A percentile compares a stretch with the other conserved stretches of the same genome.
phyloP scores from a whole-genome alignment of 2,797 vertebrate species.

The Loris lydekkerianus region DNA sequence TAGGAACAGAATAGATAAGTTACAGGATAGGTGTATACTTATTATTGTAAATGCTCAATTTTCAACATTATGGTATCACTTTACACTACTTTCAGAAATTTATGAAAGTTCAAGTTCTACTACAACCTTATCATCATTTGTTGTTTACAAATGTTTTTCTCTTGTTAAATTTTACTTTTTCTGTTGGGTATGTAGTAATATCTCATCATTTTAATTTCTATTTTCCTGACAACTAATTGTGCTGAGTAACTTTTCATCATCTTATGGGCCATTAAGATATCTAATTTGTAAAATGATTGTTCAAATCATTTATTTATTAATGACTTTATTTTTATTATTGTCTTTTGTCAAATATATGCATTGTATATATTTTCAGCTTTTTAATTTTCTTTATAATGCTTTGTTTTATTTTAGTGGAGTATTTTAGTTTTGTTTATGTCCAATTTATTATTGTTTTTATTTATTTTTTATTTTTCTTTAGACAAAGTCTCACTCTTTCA shows the following conservation, averaged over 20 bases:
- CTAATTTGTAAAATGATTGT: background rate
- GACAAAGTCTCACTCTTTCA: no score
- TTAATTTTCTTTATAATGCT: background rate
- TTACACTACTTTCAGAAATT: background rate
- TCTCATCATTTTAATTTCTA: constrained; percentile 10
- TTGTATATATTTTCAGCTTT: background rate
- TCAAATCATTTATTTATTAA: background rate
- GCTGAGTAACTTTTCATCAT: background rate
- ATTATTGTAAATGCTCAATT: background rate
- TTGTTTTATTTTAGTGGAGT: background rate
- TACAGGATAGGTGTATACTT: background rate
- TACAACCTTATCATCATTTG: background rate
- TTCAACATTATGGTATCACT: background rate
- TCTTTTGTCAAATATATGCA: background rate
- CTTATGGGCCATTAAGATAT: background rate
- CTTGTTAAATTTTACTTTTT: constrained; percentile 14
- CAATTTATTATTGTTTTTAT: background rate
- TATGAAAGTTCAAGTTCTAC: background rate
- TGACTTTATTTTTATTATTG: constrained; percentile 8
- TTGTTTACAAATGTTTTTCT: background rate
- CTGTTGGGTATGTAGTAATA: background rate
- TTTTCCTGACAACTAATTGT: background rate
- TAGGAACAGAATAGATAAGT: background rate
- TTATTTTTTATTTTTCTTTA: no score
- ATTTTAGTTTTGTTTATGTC: background rate